Conservation (phyloP, 2,888 invertebrate species). For the Apotomis betuletana region DNA sequence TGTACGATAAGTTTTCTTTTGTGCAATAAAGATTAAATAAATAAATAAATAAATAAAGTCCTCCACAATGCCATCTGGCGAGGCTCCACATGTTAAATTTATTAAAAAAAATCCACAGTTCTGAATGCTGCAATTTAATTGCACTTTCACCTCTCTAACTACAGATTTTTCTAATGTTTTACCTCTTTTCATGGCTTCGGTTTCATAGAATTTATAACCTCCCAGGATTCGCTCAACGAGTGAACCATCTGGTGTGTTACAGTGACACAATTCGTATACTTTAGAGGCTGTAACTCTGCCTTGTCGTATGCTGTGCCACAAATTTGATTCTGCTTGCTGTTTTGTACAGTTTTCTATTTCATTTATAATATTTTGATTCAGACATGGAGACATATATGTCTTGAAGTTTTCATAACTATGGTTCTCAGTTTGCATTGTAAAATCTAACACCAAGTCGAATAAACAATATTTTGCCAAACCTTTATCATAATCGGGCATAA, state of each 20-base stretch:
- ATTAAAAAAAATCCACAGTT: slow-evolving; percentile 28
- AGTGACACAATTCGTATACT: slow-evolving; percentile 7
- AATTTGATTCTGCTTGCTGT: no score
- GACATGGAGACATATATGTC: no score
- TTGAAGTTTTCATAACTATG: no score
- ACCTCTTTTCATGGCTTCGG: slow-evolving; percentile 14
- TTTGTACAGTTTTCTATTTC: no score
- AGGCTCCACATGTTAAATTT: slow-evolving; percentile 30
- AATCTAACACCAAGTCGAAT: no score
- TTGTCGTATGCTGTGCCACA: background rate
- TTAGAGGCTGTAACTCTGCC: background rate
- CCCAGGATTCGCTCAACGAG: slow-evolving; percentile 26
- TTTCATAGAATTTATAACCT: slow-evolving; percentile 15
- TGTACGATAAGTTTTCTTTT: no score
- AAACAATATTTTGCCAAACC: no score
- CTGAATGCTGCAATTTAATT: slow-evolving; percentile 2
- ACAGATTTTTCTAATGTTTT: slow-evolving; percentile 32
- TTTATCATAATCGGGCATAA: no score
- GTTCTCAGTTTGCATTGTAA: no score
- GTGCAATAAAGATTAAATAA: no score
- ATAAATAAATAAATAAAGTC: no score
- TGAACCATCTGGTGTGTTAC: slow-evolving; percentile 17
- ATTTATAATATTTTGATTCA: no score
- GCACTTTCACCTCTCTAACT: slow-evolving; percentile 8
- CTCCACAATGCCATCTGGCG: slow-evolving; percentile 36